phyloP scores from a whole-genome alignment of 1,140 invertebrate genomes.

The Psilanteris sp. region DNA sequence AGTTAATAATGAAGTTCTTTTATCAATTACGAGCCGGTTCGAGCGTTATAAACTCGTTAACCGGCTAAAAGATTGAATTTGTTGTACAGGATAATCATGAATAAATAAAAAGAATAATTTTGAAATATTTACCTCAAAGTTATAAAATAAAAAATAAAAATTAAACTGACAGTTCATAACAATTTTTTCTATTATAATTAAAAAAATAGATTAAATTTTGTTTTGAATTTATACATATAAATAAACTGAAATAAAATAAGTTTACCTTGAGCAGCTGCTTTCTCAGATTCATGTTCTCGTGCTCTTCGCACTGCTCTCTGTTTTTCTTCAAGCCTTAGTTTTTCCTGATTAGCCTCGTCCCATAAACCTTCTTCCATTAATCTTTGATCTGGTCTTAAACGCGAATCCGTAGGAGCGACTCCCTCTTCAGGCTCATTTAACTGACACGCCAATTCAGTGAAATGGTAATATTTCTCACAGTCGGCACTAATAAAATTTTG shows the following conservation, averaged over 20 bases:
- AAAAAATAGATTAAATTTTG: no score
- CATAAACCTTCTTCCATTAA: constrained; percentile 98
- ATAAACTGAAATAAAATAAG: no score
- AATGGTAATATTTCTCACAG: constrained; percentile 93
- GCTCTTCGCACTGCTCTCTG: constrained; percentile 88
- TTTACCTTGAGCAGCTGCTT: constrained; percentile 85
- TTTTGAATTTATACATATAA: no score
- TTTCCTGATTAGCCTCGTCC: constrained; percentile 97
- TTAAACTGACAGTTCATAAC: no score
- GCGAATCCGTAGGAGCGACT: constrained; percentile 96
- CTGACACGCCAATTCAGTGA: constrained; percentile 96
- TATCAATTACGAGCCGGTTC: not conserved
- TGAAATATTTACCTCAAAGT: no score
- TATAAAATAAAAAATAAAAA: no score
- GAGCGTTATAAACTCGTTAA: constrained; percentile 1
- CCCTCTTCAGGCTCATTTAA: constrained; percentile 96
- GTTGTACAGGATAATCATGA: no score
- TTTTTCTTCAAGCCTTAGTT: constrained; percentile 96
- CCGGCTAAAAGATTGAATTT: constrained; percentile 2
- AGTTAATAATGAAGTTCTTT: constrained; percentile 2
- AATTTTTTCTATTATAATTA: no score
- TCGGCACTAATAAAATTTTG: constrained; percentile 81
- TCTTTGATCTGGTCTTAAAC: constrained; percentile 96
- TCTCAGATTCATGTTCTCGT: constrained; percentile 89
- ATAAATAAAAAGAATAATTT: no score